Percentiles rank a stretch among this genome's conserved stretches.
phyloP scores from a whole-genome alignment of 2,888 invertebrate genomes.

The Beris chalybata region DNA sequence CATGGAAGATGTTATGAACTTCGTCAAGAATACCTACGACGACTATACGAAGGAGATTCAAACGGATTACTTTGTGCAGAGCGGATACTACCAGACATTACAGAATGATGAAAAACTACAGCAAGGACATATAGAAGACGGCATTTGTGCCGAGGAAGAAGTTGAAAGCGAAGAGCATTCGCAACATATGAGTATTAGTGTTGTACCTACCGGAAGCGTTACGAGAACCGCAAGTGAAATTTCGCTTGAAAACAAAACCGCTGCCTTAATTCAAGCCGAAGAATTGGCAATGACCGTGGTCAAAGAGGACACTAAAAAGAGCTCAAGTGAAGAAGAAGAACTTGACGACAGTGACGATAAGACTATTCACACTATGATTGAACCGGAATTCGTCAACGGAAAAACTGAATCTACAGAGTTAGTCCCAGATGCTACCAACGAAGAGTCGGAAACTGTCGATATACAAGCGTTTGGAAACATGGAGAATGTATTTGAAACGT shows the following conservation, averaged over 20 bases:
- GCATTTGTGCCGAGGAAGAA: not conserved
- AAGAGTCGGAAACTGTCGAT: not conserved
- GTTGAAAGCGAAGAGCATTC: not conserved
- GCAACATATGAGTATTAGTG: not conserved
- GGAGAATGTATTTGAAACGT: constrained; percentile 33
- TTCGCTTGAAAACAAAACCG: not conserved
- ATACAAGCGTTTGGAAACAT: constrained; percentile 15
- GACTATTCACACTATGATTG: no score
- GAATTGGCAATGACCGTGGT: no score
- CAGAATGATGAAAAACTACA: not conserved
- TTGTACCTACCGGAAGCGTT: not conserved
- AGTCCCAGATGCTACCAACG: not conserved
- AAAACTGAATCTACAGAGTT: not conserved
- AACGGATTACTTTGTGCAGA: constrained; percentile 10
- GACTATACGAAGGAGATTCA: constrained; percentile 1
- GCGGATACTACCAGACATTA: not conserved
- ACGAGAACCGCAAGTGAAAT: not conserved
- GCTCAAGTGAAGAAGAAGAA: no score
- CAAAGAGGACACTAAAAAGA: no score
- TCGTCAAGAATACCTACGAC: constrained; percentile 25
- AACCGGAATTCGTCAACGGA: not conserved
- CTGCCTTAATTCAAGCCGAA: no score
- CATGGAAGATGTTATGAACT: constrained; percentile 38
- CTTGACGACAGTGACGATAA: no score
- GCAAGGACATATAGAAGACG: not conserved